phyloP scores from a whole-genome alignment of 1,140 invertebrate species.

The Myzus persicae region DNA sequence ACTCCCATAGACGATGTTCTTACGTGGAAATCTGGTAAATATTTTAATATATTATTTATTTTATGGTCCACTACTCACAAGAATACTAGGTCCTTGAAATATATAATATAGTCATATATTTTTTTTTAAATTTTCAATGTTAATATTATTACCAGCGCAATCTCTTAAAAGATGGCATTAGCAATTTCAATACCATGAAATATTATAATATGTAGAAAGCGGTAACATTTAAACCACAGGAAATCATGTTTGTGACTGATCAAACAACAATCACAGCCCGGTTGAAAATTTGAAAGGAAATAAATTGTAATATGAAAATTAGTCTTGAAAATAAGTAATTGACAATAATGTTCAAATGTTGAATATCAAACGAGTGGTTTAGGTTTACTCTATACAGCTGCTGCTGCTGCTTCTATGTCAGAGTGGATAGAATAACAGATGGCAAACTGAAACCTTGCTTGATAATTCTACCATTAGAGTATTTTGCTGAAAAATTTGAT shows the following conservation, averaged over 20 bases:
- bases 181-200: too few relatives aligned
- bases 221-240: too few relatives aligned
- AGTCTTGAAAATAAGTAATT: not conserved
- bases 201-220: too few relatives aligned
- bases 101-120: too few relatives aligned
- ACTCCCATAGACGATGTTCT: constrained; percentile 72
- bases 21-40: constrained; percentile 70
- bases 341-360: not conserved
- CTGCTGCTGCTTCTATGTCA: not conserved
- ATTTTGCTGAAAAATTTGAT: not conserved
- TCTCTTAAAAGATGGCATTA: too few relatives aligned
- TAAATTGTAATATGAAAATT: not conserved
- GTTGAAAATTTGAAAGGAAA: not conserved
- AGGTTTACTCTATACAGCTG: too few relatives aligned
- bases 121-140: too few relatives aligned
- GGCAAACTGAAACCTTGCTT: not conserved
- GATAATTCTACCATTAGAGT: not conserved
- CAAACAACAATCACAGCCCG: too few relatives aligned
- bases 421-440: not conserved
- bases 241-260: too few relatives aligned
- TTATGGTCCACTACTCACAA: not conserved
- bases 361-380: not conserved
- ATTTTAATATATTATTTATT: not conserved
- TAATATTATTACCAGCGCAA: too few relatives aligned
- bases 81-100: not conserved